Percentiles rank a stretch among this genome's conserved stretches.
phyloP scores from a whole-genome alignment of 2,113 vertebrate species.

The Dasypus novemcinctus region DNA sequence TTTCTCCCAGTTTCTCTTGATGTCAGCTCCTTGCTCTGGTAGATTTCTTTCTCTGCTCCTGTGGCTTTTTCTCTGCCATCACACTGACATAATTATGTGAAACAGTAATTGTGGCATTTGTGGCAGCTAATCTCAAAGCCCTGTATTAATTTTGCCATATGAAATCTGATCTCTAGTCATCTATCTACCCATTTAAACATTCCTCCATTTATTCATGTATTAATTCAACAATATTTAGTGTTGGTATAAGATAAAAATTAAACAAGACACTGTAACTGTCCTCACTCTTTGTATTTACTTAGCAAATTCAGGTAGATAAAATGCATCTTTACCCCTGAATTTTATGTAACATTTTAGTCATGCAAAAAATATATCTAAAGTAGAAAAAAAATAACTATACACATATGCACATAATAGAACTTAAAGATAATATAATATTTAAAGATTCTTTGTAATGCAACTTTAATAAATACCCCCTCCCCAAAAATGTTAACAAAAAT shows the following conservation, averaged over 20 bases:
- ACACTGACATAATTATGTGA: background rate
- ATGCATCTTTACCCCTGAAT: background rate
- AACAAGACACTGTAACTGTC: background rate
- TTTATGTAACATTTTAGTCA: background rate
- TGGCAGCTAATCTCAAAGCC: background rate
- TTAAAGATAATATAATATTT: background rate
- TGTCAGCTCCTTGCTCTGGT: too few species aligned
- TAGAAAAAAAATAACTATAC: background rate
- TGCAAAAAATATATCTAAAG: background rate
- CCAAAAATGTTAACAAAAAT: background rate
- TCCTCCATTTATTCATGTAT: background rate
- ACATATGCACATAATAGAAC: background rate
- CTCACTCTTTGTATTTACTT: background rate
- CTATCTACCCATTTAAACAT: too few species aligned
- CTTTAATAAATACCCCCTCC: background rate
- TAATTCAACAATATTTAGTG: background rate
- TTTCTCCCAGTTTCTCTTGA: too few species aligned
- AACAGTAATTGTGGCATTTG: background rate
- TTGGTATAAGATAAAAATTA: background rate
- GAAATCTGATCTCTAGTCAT: background rate
- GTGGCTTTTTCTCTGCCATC: too few species aligned
- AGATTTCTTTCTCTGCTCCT: too few species aligned
- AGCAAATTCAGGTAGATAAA: background rate
- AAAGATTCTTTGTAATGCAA: too few species aligned
- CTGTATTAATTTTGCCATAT: background rate